A percentile compares a stretch with the other conserved stretches of the same genome.
phyloP scores from a whole-genome alignment of 2,113 vertebrate species.

The Takifugu bimaculatus region DNA sequence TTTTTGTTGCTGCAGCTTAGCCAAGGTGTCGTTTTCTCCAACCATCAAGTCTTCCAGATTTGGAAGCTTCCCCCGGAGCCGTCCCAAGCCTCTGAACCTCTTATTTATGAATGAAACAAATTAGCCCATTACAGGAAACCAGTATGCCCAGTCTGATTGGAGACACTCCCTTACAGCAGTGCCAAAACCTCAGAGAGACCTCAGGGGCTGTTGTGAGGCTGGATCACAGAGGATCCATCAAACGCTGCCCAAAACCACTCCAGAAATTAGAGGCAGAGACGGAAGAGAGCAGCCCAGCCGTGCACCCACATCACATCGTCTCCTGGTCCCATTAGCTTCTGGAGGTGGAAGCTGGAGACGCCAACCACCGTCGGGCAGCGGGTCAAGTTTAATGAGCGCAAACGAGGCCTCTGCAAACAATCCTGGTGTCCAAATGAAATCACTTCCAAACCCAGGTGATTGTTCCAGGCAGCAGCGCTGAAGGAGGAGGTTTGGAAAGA shows the following conservation, averaged over 20 bases:
- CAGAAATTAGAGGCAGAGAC: slow-evolving; percentile 31
- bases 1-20: too few species aligned
- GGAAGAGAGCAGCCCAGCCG: not conserved
- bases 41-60: too few species aligned
- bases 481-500: too few species aligned
- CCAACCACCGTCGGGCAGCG: slow-evolving; percentile 30
- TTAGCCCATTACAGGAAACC: slow-evolving; percentile 26
- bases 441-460: too few species aligned
- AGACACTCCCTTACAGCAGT: slow-evolving; percentile 33
- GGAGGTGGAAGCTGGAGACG: slow-evolving; percentile 11
- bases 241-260: slow-evolving; percentile 34
- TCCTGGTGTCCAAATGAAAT: slow-evolving; percentile 3
- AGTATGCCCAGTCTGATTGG: slow-evolving; percentile 14
- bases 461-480: not conserved
- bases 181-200: slow-evolving; percentile 39
- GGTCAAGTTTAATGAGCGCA: slow-evolving; percentile 15
- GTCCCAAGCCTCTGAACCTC: not conserved
- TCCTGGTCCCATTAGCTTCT: slow-evolving; percentile 22
- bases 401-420: slow-evolving; percentile 24
- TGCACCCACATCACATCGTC: slow-evolving; percentile 36
- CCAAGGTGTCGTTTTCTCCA: too few species aligned
- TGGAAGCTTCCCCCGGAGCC: too few species aligned
- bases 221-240: slow-evolving; percentile 36
- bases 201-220: slow-evolving; percentile 20
- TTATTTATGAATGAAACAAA: slow-evolving; percentile 6